Percentiles rank a stretch among this genome's conserved stretches.
These are phyloP conservation scores for Eupeodes corollae DNA, from an alignment of 1,140 invertebrate genomes.

Conservation along the genomic window DNA sequence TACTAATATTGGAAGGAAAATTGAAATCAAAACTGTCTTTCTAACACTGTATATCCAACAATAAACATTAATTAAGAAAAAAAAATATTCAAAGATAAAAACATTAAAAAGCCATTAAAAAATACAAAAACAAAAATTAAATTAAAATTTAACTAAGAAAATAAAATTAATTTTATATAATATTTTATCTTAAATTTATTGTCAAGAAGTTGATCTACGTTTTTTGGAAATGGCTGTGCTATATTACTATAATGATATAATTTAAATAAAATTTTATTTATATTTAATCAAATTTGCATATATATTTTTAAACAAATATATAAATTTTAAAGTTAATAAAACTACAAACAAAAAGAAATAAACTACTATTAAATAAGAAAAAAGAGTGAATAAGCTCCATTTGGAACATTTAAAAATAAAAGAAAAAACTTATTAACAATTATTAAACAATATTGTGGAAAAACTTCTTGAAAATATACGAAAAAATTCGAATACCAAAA, in stretches of 20 bases:
- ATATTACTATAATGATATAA: slow-evolving; percentile 29
- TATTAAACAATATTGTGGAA: slow-evolving; percentile 15
- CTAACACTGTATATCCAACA: too few relatives aligned
- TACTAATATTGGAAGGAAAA: too few relatives aligned
- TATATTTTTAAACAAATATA: slow-evolving; percentile 11
- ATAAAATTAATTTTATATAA: not conserved
- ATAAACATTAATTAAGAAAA: too few relatives aligned
- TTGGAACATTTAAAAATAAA: slow-evolving; percentile 1
- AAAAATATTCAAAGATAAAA: not conserved
- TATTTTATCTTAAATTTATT: slow-evolving; percentile 39
- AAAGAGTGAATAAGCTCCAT: slow-evolving; percentile 5
- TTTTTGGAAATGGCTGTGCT: slow-evolving; percentile 70
- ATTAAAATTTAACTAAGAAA: not conserved
- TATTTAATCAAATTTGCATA: not conserved
- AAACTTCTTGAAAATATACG: slow-evolving; percentile 36
- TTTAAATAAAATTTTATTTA: slow-evolving; percentile 9
- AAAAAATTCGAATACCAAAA: not conserved
- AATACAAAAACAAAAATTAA: not conserved
- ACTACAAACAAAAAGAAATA: not conserved
- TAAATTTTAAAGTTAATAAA: not conserved
- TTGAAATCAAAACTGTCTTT: too few relatives aligned
- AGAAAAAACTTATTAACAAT: slow-evolving; percentile 5
- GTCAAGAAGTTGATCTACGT: slow-evolving; percentile 87
- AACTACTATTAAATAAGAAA: slow-evolving; percentile 1
- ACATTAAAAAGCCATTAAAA: not conserved